Conservation (phyloP, 2,113 vertebrate species). For the Hippotragus niger region DNA sequence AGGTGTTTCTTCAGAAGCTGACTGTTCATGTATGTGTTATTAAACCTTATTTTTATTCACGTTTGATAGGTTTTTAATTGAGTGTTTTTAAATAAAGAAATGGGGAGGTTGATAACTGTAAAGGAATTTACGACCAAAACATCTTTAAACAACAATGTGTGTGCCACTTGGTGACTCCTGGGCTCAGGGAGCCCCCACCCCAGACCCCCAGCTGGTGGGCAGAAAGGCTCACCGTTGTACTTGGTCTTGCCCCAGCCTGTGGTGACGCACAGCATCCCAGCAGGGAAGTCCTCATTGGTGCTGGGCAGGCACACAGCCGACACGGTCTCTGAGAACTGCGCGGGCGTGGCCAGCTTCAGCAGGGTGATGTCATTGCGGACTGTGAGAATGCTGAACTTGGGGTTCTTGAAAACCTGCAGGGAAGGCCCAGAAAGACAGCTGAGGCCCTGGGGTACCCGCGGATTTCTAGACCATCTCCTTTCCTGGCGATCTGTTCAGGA, state of each 20-base stretch:
- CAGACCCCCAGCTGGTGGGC: background rate
- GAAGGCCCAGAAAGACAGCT: conserved; percentile 64
- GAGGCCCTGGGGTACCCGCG: background rate
- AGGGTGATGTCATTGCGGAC: conserved; percentile 85
- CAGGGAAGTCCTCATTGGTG: conserved; percentile 74
- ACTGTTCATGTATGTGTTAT: too few relatives aligned
- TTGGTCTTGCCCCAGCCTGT: conserved; percentile 87
- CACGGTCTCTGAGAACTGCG: conserved; percentile 68
- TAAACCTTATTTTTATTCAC: background rate
- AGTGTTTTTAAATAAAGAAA: background rate
- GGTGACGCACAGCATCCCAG: conserved; percentile 83
- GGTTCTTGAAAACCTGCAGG: conserved; percentile 85
- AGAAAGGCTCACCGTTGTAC: conserved; percentile 75
- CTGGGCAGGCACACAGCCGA: conserved; percentile 85
- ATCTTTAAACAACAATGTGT: background rate
- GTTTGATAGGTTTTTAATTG: background rate
- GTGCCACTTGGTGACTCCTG: too few relatives aligned
- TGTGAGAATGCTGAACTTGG: conserved; percentile 77
- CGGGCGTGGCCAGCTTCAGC: conserved; percentile 83
- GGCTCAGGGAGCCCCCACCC: background rate
- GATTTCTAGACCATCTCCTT: too few relatives aligned
- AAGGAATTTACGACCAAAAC: background rate
- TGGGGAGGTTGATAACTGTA: background rate
- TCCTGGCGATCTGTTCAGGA: accelerated
- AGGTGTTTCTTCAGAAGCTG: background rate